Percentiles rank a stretch among this genome's conserved stretches.
Evolutionary conservation across 2,888 invertebrate genomes (phyloP).

Genomic region (Sesia bembeciformis): DNA sequence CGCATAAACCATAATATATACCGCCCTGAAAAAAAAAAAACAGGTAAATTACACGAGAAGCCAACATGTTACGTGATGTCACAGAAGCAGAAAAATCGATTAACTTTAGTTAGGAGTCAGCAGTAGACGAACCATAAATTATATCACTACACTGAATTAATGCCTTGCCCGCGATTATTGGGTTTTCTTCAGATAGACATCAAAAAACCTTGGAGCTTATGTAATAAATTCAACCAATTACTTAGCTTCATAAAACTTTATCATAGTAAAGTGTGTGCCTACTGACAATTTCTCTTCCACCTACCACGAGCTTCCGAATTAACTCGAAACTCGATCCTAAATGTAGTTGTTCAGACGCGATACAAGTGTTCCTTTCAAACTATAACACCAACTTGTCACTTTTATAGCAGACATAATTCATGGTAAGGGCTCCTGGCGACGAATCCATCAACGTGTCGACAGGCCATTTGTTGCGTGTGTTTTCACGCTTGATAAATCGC

Average conservation of each 20-base stretch:
- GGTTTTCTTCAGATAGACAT: conserved; percentile 1
- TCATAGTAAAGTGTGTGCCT: conserved; percentile 3
- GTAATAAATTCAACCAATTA: conserved; percentile 11
- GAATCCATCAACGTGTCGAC: conserved; percentile 68
- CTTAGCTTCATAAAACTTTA: conserved; percentile 16
- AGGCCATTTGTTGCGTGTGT: conserved; percentile 69
- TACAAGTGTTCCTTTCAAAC: background rate
- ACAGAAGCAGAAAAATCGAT: conserved; percentile 58
- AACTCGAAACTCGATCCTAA: background rate
- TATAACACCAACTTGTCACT: conserved; percentile 27
- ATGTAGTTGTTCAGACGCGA: background rate
- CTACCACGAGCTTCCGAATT: background rate
- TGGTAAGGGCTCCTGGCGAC: conserved; percentile 63
- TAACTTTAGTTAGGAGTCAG: conserved; percentile 47
- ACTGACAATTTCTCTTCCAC: conserved; percentile 8
- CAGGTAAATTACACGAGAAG: conserved; percentile 16
- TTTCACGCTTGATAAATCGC: conserved; percentile 68
- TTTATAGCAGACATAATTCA: conserved; percentile 29
- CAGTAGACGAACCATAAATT: conserved; percentile 27
- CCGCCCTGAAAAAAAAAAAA: conserved; percentile 35
- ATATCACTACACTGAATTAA: background rate
- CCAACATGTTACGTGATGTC: conserved; percentile 39
- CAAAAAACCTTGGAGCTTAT: background rate
- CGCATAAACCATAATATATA: conserved; percentile 45
- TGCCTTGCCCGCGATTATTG: conserved; percentile 23